A percentile compares a stretch with the other conserved stretches of the same genome.
These are phyloP conservation scores for Hipposideros larvatus DNA, from an alignment of 2,797 vertebrate species.

Conservation along the genomic window DNA sequence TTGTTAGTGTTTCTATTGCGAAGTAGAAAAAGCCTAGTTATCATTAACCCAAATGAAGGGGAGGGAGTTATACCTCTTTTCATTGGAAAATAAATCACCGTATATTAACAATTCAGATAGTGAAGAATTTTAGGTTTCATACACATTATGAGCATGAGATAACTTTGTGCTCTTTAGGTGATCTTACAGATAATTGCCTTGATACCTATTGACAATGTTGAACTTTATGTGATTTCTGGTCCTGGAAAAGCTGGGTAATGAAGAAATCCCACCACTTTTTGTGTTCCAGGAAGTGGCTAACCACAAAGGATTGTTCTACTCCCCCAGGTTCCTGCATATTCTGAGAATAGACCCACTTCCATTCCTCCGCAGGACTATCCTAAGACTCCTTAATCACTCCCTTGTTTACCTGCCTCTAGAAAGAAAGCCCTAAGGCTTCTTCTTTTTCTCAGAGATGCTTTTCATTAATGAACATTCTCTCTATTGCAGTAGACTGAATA, in stretches of 20 bases:
- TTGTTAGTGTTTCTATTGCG: slow-evolving; percentile 44
- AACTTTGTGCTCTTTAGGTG: not conserved
- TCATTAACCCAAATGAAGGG: not conserved
- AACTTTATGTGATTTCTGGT: not conserved
- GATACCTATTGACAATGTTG: not conserved
- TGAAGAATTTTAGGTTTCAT: not conserved
- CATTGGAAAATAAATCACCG: not conserved
- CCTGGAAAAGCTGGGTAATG: not conserved
- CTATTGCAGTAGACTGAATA: not conserved
- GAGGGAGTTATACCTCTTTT: not conserved
- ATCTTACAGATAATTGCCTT: not conserved
- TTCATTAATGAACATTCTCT: not conserved
- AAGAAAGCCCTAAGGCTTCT: not conserved
- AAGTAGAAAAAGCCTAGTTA: not conserved
- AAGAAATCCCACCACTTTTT: not conserved
- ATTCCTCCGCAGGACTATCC: not conserved
- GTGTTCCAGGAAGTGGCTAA: not conserved
- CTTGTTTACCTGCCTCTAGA: not conserved
- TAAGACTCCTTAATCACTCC: not conserved
- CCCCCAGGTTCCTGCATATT: not conserved
- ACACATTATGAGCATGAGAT: not conserved
- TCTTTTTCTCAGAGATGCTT: not conserved
- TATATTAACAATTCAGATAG: not conserved
- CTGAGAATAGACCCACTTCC: not conserved
- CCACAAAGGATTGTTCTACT: not conserved